A percentile compares a stretch with the other conserved stretches of the same genome.
phyloP scores from a whole-genome alignment of 1,140 invertebrate species.

The Rhyacophila brunnea region DNA sequence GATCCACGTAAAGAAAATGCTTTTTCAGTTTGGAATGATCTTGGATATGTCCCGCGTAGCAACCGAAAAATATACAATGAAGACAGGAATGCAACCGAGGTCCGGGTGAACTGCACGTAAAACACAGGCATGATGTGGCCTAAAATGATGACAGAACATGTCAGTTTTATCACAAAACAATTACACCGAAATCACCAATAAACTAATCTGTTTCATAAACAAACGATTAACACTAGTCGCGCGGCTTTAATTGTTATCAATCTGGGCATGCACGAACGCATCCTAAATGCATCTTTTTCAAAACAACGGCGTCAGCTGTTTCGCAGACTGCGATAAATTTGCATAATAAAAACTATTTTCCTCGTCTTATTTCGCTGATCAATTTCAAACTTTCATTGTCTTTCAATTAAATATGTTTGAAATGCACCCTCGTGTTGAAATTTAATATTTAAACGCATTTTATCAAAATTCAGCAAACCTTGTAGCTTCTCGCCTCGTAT shows the following conservation, averaged over 20 bases:
- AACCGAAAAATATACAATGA: constrained; percentile 90
- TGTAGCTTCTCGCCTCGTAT: constrained; percentile 66
- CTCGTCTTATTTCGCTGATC: not conserved
- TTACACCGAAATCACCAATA: too few relatives aligned
- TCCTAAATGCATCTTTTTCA: not conserved
- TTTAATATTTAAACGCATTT: not conserved
- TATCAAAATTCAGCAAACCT: constrained; percentile 52
- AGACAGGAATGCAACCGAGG: constrained; percentile 84
- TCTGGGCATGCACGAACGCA: constrained; percentile 8
- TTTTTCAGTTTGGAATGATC: constrained; percentile 79
- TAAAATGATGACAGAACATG: constrained; percentile 42
- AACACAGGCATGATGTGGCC: constrained; percentile 75
- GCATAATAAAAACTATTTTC: not conserved
- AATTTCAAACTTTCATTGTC: too few relatives aligned
- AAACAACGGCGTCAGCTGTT: constrained; percentile 26
- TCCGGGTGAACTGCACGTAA: constrained; percentile 71
- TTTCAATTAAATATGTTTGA: not conserved
- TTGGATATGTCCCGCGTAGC: constrained; percentile 80
- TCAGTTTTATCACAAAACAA: not conserved
- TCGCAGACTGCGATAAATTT: constrained; percentile 4
- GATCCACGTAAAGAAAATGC: constrained; percentile 82
- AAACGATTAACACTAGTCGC: too few relatives aligned
- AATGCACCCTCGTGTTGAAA: too few relatives aligned
- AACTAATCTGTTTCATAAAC: too few relatives aligned
- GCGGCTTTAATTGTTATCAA: too few relatives aligned